These are phyloP conservation scores for Danio aesculapii DNA, from an alignment of 2,797 vertebrate species.

Conservation along the genomic window DNA sequence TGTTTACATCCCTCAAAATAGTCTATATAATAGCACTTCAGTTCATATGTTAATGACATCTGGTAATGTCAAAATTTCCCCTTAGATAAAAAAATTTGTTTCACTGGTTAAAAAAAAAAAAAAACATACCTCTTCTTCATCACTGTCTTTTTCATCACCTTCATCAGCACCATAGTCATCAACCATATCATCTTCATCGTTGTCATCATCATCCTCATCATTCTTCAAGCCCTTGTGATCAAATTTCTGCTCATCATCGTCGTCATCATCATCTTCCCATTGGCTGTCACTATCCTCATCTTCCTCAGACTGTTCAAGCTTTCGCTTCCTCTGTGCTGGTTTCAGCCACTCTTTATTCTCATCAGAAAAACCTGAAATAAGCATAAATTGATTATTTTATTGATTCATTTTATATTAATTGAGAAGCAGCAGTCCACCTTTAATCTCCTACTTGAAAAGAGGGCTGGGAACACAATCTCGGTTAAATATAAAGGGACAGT, in stretches of 20 bases:
- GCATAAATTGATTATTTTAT: not conserved
- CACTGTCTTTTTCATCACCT: slow-evolving; percentile 78
- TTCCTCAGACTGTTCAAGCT: slow-evolving; percentile 65
- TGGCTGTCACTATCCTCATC: slow-evolving; percentile 63
- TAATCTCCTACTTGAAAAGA: no score
- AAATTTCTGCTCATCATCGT: slow-evolving; percentile 50
- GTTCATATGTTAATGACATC: not conserved
- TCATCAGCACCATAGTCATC: slow-evolving; percentile 81
- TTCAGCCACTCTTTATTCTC: slow-evolving; percentile 83
- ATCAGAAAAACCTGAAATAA: slow-evolving; percentile 78
- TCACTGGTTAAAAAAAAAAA: not conserved
- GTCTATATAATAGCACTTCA: no score
- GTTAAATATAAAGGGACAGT: no score
- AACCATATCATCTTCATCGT: slow-evolving; percentile 80
- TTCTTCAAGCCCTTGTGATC: slow-evolving; percentile 59
- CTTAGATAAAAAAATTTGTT: not conserved
- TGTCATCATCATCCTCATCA: slow-evolving; percentile 62
- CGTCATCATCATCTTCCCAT: slow-evolving; percentile 64
- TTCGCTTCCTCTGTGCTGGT: slow-evolving; percentile 79
- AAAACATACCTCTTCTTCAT: slow-evolving; percentile 76
- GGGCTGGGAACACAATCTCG: no score
- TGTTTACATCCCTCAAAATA: no score
- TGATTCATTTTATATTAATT: no score
- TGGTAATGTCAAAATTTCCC: not conserved
- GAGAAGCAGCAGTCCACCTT: no score